Conservation (phyloP, 2,113 vertebrate species). For the Sturnus vulgaris region DNA sequence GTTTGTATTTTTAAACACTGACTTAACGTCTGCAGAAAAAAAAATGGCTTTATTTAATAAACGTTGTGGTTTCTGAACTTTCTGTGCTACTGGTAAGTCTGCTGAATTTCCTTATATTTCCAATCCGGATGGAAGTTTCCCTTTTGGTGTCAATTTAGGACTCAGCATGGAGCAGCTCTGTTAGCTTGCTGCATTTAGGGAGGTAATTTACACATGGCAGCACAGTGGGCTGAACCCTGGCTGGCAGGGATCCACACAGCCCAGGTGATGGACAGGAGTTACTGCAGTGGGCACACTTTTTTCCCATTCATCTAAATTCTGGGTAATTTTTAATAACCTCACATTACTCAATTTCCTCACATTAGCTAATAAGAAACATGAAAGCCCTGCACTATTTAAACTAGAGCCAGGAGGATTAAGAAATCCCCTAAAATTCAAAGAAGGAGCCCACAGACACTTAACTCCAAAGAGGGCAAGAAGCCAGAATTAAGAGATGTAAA, state of each 20-base stretch:
- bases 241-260: neutral
- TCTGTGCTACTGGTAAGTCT: neutral
- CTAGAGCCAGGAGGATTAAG: neutral
- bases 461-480: neutral
- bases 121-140: neutral
- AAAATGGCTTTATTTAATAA: neutral
- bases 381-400: neutral
- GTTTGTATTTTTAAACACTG: constrained; percentile 42
- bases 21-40: neutral
- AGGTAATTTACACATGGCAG: neutral
- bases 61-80: neutral
- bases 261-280: neutral
- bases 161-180: neutral
- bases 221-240: neutral
- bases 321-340: neutral
- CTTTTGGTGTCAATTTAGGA: constrained; percentile 19
- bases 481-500: neutral
- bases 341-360: neutral
- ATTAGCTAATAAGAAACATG: neutral
- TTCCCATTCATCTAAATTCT: neutral
- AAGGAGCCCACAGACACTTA: neutral
- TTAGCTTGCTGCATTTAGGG: neutral
- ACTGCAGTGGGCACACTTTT: neutral
- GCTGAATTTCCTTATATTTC: neutral
- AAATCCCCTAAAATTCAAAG: neutral